Percentiles rank a stretch among this genome's conserved stretches.
phyloP scores from a whole-genome alignment of 2,888 invertebrate species.

The Exephanes ischioxanthus region DNA sequence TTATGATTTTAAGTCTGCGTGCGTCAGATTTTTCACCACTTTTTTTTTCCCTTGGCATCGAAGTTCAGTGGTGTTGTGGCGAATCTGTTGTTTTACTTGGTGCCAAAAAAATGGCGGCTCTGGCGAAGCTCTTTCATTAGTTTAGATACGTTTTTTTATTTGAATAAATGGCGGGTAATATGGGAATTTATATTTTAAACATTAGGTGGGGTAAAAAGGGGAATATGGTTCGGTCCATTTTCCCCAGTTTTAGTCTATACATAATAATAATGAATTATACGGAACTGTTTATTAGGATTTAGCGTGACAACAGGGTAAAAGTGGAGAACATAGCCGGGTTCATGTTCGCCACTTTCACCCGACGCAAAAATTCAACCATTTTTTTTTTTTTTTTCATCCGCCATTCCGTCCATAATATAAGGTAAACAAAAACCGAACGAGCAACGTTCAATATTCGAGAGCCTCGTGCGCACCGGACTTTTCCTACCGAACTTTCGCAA shows the following conservation, averaged over 20 bases:
- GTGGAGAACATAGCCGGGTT: background rate
- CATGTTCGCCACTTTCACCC: background rate
- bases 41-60: background rate
- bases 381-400: background rate
- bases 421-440: background rate
- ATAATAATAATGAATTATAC: background rate
- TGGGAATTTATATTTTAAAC: background rate
- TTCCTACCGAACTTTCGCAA: background rate
- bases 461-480: background rate
- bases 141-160: background rate
- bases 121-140: background rate
- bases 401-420: too few species aligned
- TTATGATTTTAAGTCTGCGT: conserved; percentile 20
- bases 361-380: background rate
- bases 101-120: background rate
- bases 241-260: background rate
- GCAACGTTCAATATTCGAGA: too few species aligned
- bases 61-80: background rate
- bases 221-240: background rate
- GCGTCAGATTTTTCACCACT: background rate
- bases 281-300: background rate
- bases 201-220: background rate
- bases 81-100: background rate
- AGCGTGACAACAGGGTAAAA: background rate
- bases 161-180: background rate